Evolutionary conservation across 2,797 vertebrate genomes (phyloP).

Genomic region (Pterois miles): DNA sequence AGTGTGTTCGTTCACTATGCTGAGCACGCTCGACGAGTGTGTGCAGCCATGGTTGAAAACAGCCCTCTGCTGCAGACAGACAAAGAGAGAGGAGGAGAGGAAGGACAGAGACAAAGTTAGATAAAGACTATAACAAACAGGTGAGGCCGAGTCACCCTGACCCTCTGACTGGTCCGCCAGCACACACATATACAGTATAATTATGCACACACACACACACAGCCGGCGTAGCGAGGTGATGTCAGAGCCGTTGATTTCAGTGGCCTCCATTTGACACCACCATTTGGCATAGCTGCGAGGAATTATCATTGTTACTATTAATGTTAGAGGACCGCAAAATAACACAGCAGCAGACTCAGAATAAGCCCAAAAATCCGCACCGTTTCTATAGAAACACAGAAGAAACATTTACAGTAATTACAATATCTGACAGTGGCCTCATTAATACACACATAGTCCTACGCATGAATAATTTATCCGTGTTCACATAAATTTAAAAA

Average conservation of each 20-base stretch:
- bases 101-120: constrained; percentile 36
- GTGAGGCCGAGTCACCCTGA: constrained; percentile 53
- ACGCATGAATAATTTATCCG: constrained; percentile 47
- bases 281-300: constrained; percentile 56
- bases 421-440: neutral
- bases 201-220: neutral
- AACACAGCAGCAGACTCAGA: neutral
- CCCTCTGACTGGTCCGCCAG: constrained; percentile 26
- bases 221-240: constrained; percentile 7
- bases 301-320: neutral
- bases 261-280: constrained; percentile 50
- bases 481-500: constrained; percentile 41
- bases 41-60: constrained; percentile 65
- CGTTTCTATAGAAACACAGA: constrained; percentile 19
- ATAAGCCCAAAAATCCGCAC: neutral
- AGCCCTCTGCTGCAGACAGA: constrained; percentile 23
- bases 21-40: constrained; percentile 49
- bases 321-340: neutral
- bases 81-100: neutral
- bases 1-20: constrained; percentile 52
- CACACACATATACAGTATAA: neutral
- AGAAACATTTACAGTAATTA: constrained; percentile 1
- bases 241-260: constrained; percentile 46
- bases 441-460: neutral
- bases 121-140: constrained; percentile 23